Base-by-base conservation (phyloP, 2,797 vertebrate genomes). In the Neomorphus geoffroyi region DNA sequence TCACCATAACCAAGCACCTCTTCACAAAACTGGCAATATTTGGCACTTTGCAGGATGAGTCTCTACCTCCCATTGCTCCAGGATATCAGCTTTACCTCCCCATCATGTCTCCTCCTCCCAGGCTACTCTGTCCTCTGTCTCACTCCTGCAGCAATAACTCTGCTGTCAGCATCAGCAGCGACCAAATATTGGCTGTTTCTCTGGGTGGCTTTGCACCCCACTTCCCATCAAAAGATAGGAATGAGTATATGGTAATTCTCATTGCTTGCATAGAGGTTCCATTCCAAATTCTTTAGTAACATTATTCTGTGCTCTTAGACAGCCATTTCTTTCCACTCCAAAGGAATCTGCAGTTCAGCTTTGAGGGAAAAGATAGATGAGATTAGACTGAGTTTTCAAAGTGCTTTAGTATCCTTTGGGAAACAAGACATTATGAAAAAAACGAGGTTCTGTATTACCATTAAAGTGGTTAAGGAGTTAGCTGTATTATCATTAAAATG, bases 381-480 rank as follows among this genome's bases (percentile, higher is more conserved):
- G 57, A 74, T 80, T 65, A 83, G 43, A 71, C 12, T 60, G 30
- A 57, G 22, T 82, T 84, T 81, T 37, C 57, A n/a, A 92, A 93
- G 50, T 65, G 15, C 35, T 86, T 92, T 85, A 79, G 48, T 73
- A 57, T 62, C 77, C 48, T 92, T 85, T 56, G 69, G 69, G 82
- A 87, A 94, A 78, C 21, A 80, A 77, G 39, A 60, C 39, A 66
- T 75, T 73, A 28, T 70, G n/a, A 51, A 84, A 91, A 93, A 71
- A 13, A 6, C 14, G 56, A 39, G 13, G 51, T 24, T 74, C 75
- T 94, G 33, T 87, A 67, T 60, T 91, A 64, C 66, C 60, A 85
- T 87, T 89, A 53, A 92, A 87, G 27, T 58, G 77, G 92, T 70
- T 67, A 92, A 87, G 27, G 56, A 73, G 92, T 70, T 67, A 92